phyloP scores from a whole-genome alignment of 1,140 invertebrate species.

The Bombus difficillimus region DNA sequence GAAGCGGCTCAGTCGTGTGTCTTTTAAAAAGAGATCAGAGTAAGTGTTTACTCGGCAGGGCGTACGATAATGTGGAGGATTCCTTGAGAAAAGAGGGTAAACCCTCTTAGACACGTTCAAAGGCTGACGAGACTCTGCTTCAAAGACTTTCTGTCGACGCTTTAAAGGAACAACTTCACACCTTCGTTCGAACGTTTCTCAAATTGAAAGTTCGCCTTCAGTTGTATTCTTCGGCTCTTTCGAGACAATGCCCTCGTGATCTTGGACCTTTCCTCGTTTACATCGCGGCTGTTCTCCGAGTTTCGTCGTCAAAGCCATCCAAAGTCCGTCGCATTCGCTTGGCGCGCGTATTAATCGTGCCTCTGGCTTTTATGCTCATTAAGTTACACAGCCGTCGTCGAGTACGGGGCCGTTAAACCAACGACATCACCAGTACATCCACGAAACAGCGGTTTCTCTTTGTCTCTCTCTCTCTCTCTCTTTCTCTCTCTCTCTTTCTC shows the following conservation, averaged over 20 bases:
- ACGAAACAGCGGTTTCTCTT: slow-evolving; percentile 56
- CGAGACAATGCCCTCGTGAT: not conserved
- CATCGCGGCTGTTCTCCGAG: not conserved
- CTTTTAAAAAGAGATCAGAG: slow-evolving; percentile 17
- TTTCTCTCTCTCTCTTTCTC: not conserved
- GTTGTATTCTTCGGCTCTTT: not conserved
- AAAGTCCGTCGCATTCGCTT: not conserved
- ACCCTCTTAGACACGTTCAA: not conserved
- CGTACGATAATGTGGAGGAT: slow-evolving; percentile 12
- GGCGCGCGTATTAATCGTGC: slow-evolving; percentile 59
- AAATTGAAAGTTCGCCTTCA: not conserved
- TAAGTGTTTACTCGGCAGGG: slow-evolving; percentile 18
- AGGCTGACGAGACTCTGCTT: not conserved
- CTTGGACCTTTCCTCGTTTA: not conserved
- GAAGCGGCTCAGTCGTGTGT: not conserved
- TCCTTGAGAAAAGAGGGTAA: not conserved
- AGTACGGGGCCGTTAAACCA: slow-evolving; percentile 63
- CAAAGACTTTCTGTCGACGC: not conserved
- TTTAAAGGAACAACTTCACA: not conserved
- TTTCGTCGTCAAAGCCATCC: slow-evolving; percentile 14
- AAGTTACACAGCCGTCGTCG: slow-evolving; percentile 65
- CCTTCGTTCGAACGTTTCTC: not conserved
- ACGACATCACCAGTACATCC: slow-evolving; percentile 64
- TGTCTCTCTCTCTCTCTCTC: not conserved
- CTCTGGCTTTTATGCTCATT: slow-evolving; percentile 68